phyloP scores from a whole-genome alignment of 2,888 invertebrate species.

The Xylota segnis region DNA sequence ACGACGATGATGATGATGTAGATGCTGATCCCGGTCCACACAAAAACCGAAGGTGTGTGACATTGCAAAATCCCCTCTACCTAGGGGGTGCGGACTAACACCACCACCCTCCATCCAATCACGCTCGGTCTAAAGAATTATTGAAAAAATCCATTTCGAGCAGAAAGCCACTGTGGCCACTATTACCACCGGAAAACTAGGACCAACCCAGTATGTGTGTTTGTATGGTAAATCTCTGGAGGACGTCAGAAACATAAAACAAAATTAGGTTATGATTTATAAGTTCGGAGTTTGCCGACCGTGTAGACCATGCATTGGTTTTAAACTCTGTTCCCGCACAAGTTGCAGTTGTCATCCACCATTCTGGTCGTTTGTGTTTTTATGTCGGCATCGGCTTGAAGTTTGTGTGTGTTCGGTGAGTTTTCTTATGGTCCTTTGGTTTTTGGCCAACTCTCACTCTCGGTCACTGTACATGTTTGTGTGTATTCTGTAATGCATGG shows the following conservation, averaged over 20 bases:
- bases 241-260: slow-evolving; percentile 79
- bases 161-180: slow-evolving; percentile 64
- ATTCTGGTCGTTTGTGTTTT: slow-evolving; percentile 22
- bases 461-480: background rate
- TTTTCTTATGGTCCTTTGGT: slow-evolving; percentile 30
- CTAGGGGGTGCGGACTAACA: slow-evolving; percentile 27
- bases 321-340: slow-evolving; percentile 60
- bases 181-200: slow-evolving; percentile 56
- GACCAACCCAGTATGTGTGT: slow-evolving; percentile 18
- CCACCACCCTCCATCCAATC: background rate
- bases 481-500: slow-evolving; percentile 18
- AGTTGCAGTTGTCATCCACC: slow-evolving; percentile 72
- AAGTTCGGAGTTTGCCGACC: slow-evolving; percentile 63
- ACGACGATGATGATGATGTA: slow-evolving; percentile 37
- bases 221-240: slow-evolving; percentile 76
- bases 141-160: slow-evolving; percentile 64
- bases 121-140: slow-evolving; percentile 26
- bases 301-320: slow-evolving; percentile 68
- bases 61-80: slow-evolving; percentile 61
- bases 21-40: slow-evolving; percentile 28
- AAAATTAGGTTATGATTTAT: slow-evolving; percentile 79
- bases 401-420: slow-evolving; percentile 5
- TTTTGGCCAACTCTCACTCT: slow-evolving; percentile 13
- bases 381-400: slow-evolving; percentile 26
- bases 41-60: slow-evolving; percentile 66